Conservation (phyloP, 2,113 vertebrate genomes). For the Callospermophilus lateralis region DNA sequence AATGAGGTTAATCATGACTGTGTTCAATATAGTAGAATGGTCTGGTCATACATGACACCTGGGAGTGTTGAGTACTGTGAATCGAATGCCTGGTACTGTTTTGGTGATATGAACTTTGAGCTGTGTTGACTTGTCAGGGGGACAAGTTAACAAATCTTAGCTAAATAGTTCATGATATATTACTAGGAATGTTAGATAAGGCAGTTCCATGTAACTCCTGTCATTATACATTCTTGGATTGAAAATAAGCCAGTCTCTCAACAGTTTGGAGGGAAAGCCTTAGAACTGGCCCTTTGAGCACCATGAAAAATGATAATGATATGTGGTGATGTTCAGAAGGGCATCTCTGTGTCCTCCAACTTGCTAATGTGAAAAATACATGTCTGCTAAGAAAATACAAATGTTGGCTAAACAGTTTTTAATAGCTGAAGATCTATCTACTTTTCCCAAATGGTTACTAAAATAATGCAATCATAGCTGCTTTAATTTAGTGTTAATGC, state of each 20-base stretch:
- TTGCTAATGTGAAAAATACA: slow-evolving; percentile 63
- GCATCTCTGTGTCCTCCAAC: background rate
- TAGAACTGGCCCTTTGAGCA: slow-evolving; percentile 62
- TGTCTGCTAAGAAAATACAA: slow-evolving; percentile 38
- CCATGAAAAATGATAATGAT: slow-evolving; percentile 58
- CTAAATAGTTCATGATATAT: slow-evolving; percentile 72
- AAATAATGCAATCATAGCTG: slow-evolving; percentile 52
- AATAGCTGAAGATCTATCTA: slow-evolving; percentile 41
- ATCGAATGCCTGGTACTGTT: slow-evolving; percentile 41
- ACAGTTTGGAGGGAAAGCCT: slow-evolving; percentile 66
- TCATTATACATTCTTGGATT: slow-evolving; percentile 69
- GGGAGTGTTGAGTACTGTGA: slow-evolving; percentile 72
- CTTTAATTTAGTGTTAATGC: slow-evolving; percentile 49
- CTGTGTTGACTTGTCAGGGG: slow-evolving; percentile 68
- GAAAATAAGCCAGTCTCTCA: slow-evolving; percentile 76
- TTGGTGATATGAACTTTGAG: slow-evolving; percentile 64
- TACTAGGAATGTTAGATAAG: slow-evolving; percentile 82
- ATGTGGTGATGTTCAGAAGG: slow-evolving; percentile 54
- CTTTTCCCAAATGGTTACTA: slow-evolving; percentile 47
- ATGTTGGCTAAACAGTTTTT: slow-evolving; percentile 19
- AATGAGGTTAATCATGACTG: slow-evolving; percentile 54
- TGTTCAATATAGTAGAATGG: slow-evolving; percentile 28
- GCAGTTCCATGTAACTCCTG: slow-evolving; percentile 63
- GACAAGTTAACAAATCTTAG: slow-evolving; percentile 69
- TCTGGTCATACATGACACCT: slow-evolving; percentile 58